Percentiles rank a stretch among this genome's conserved stretches.
Conservation (phyloP, 2,113 vertebrate species). For the Shinisaurus crocodilurus region DNA sequence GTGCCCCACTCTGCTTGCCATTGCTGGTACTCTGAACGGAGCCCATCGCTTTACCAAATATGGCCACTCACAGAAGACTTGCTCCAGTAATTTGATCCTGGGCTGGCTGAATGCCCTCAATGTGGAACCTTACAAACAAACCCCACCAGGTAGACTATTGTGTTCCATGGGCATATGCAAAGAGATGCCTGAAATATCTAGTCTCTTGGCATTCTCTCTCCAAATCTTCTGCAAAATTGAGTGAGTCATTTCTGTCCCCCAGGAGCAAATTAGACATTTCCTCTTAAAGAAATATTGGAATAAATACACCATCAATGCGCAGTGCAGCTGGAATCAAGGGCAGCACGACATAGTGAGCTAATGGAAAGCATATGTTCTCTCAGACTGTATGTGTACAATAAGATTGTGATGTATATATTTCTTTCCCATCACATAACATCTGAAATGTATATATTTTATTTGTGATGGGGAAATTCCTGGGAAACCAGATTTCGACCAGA, state of each 20-base stretch:
- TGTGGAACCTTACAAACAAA: constrained; percentile 32
- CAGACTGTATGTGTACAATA: constrained; percentile 56
- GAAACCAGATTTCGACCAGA: constrained; percentile 39
- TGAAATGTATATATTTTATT: constrained; percentile 65
- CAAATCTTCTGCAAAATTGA: not conserved
- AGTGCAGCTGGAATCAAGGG: constrained; percentile 37
- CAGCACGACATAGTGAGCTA: constrained; percentile 64
- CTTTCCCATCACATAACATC: constrained; percentile 37
- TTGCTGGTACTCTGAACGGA: constrained; percentile 56
- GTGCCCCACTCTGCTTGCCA: constrained; percentile 62
- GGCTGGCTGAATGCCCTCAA: constrained; percentile 58
- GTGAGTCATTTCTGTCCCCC: constrained; percentile 34
- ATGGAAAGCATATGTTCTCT: constrained; percentile 72
- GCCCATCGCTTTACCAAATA: constrained; percentile 73
- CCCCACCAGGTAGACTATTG: constrained; percentile 63
- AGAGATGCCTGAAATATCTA: not conserved
- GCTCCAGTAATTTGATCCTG: constrained; percentile 67
- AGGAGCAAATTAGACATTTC: constrained; percentile 19
- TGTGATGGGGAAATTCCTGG: constrained; percentile 42
- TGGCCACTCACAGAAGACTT: constrained; percentile 67
- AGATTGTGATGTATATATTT: constrained; percentile 23
- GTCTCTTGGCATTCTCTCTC: not conserved
- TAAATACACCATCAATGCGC: constrained; percentile 39
- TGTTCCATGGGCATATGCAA: constrained; percentile 32
- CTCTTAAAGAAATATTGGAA: constrained; percentile 24